These are phyloP conservation scores for Neolamprologus cancellatus DNA, from an alignment of 2,113 vertebrate genomes.

Conservation along the genomic window DNA sequence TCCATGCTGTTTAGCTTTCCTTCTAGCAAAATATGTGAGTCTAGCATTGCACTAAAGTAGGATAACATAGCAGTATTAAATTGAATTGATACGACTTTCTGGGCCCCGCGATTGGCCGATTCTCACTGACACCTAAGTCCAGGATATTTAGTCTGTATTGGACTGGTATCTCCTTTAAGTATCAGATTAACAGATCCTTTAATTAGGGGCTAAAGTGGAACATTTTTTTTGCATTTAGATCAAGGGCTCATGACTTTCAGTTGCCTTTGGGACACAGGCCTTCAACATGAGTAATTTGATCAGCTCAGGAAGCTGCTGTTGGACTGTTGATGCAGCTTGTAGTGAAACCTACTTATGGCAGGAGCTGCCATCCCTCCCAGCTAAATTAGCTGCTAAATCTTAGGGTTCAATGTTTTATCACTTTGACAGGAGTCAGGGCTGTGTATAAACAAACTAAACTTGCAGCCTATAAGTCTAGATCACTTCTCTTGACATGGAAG, in stretches of 20 bases:
- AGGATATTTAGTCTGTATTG: background rate
- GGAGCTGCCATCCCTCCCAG: background rate
- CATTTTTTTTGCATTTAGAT: background rate
- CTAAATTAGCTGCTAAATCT: slow-evolving; percentile 1
- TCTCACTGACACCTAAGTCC: background rate
- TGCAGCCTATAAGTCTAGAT: background rate
- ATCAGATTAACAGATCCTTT: background rate
- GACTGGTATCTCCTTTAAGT: background rate
- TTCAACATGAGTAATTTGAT: background rate
- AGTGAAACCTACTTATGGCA: background rate
- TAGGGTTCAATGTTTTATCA: background rate
- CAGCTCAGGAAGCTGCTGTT: background rate
- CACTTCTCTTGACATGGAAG: background rate
- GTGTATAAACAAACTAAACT: slow-evolving; percentile 5
- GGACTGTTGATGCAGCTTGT: background rate
- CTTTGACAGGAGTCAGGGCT: slow-evolving; percentile 11
- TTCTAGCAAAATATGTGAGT: background rate
- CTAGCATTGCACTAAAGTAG: background rate
- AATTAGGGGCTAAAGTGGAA: background rate
- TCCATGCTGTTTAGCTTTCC: background rate
- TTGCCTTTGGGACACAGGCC: background rate
- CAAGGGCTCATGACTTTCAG: background rate
- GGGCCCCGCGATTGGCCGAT: background rate
- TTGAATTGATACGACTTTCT: background rate
- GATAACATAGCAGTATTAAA: background rate